phyloP scores from a whole-genome alignment of 1,140 invertebrate genomes.

The Sinella curviseta region DNA sequence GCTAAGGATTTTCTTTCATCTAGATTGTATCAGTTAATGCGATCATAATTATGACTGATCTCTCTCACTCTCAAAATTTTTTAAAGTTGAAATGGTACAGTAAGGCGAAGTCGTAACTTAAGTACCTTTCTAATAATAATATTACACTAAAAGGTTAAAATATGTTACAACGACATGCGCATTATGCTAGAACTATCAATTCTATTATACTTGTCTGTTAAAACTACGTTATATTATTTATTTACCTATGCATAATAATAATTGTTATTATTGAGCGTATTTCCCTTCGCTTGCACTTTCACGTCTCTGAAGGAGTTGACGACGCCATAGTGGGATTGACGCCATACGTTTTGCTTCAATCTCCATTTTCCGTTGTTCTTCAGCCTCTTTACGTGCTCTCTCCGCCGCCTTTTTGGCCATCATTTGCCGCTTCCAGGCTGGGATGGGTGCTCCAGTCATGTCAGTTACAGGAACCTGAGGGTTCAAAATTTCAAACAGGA shows the following conservation, averaged over 20 bases:
- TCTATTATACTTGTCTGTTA: no score
- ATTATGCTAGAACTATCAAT: no score
- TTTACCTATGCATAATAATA: no score
- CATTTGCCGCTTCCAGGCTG: slow-evolving; percentile 93
- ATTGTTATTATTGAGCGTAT: slow-evolving; percentile 44
- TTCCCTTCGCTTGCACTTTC: slow-evolving; percentile 63
- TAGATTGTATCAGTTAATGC: slow-evolving; percentile 23
- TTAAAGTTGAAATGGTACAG: no score
- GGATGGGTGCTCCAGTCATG: slow-evolving; percentile 81
- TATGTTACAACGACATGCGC: no score
- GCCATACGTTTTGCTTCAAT: slow-evolving; percentile 81
- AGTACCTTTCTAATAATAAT: no score
- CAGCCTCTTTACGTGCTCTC: slow-evolving; percentile 82
- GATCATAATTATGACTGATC: slow-evolving; percentile 27
- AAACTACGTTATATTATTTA: no score
- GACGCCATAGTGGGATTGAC: slow-evolving; percentile 88
- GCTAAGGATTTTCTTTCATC: slow-evolving; percentile 6
- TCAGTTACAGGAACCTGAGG: slow-evolving; percentile 83
- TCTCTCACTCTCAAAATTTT: background rate
- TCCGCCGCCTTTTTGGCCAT: slow-evolving; percentile 88
- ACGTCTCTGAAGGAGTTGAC: slow-evolving; percentile 78
- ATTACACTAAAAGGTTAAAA: no score
- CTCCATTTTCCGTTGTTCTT: slow-evolving; percentile 77
- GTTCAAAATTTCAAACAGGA: no score
- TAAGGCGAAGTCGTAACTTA: no score